Conservation (phyloP, 1,140 invertebrate genomes). For the Conopomorpha cramerella region DNA sequence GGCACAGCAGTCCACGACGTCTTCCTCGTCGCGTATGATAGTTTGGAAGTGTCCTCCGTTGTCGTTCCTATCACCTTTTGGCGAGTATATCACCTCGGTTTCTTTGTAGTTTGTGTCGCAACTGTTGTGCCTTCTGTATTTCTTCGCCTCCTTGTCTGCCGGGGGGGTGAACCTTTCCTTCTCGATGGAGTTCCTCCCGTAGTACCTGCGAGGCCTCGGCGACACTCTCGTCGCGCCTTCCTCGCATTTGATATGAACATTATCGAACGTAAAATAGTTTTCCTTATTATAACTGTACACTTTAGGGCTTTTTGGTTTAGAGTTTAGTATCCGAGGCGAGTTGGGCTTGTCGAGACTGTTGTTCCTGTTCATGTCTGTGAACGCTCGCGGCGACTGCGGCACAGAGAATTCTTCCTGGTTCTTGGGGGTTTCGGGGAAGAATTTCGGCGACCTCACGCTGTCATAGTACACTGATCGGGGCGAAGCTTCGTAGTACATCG, state of each 20-base stretch:
- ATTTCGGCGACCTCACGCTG: constrained; percentile 40
- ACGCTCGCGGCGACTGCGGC: constrained; percentile 37
- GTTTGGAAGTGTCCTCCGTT: constrained; percentile 16
- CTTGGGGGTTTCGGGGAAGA: constrained; percentile 42
- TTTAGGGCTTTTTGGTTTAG: constrained; percentile 36
- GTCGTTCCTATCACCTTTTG: constrained; percentile 29
- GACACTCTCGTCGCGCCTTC: constrained; percentile 22
- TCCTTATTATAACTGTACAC: constrained; percentile 46
- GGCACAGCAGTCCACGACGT: constrained; percentile 46
- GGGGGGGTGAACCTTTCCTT: constrained; percentile 41
- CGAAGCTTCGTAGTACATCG: constrained; percentile 49
- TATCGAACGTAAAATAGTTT: constrained; percentile 50
- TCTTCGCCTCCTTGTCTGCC: constrained; percentile 38
- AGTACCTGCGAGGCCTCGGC: constrained; percentile 30
- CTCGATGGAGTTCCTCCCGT: constrained; percentile 43
- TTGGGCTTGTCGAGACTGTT: constrained; percentile 44
- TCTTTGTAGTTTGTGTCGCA: constrained; percentile 48
- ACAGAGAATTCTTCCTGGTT: constrained; percentile 11
- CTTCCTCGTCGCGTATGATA: constrained; percentile 19
- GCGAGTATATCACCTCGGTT: constrained; percentile 35
- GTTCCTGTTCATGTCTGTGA: constrained; percentile 38
- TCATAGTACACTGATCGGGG: constrained; percentile 50
- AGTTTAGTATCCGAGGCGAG: constrained; percentile 39
- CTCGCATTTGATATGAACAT: constrained; percentile 12
- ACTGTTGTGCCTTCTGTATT: constrained; percentile 46